Evolutionary conservation across 2,888 invertebrate genomes (phyloP).

Genomic region (Amphipoea lucens): DNA sequence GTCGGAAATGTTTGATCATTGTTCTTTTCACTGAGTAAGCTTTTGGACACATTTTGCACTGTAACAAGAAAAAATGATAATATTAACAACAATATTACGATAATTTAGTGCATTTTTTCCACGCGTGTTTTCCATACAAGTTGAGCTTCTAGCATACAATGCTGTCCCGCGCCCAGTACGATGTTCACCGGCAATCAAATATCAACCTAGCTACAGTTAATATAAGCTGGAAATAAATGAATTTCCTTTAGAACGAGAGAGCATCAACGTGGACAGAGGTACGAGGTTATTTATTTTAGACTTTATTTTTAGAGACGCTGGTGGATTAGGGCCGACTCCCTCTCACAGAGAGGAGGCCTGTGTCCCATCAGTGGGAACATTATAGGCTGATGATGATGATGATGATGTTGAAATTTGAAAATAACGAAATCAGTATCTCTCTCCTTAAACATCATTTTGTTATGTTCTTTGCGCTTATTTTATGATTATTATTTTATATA

Average conservation of each 20-base stretch:
- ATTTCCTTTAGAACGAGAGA: too few species aligned
- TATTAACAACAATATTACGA: background rate
- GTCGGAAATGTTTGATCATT: constrained; percentile 85
- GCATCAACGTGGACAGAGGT: background rate
- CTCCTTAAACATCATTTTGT: too few species aligned
- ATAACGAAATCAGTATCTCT: too few species aligned
- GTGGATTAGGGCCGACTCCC: too few species aligned
- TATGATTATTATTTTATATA: too few species aligned
- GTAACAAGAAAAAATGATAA: constrained; percentile 59
- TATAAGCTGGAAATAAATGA: background rate
- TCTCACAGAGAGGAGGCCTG: too few species aligned
- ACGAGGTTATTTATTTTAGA: background rate
- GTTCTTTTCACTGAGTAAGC: constrained; percentile 86
- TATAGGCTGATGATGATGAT: too few species aligned
- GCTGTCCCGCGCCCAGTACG: too few species aligned
- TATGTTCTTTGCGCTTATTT: too few species aligned
- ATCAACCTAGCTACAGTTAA: background rate
- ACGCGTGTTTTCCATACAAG: background rate
- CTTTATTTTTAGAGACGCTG: background rate
- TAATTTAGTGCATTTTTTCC: background rate
- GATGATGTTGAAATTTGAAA: background rate
- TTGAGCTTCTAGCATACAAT: background rate
- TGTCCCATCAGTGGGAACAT: too few species aligned
- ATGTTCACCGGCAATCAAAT: background rate
- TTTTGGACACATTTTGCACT: constrained; percentile 89